Conservation (phyloP, 2,797 vertebrate genomes). For the Yasuhikotakia modesta region DNA sequence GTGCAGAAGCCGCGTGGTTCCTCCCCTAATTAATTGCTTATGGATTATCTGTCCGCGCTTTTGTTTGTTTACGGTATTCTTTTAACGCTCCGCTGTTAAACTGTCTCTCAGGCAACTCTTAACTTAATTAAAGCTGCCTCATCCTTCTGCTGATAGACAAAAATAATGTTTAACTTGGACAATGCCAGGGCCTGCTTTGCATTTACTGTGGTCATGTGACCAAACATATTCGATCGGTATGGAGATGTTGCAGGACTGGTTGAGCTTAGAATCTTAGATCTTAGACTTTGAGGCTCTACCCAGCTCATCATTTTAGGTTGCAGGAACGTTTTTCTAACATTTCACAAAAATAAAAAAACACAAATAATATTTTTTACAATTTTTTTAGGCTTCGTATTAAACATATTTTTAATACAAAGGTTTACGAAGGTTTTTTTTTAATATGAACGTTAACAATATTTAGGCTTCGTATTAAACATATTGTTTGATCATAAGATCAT, state of each 20-base stretch:
- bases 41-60: conserved; percentile 76
- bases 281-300: conserved; percentile 30
- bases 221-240: conserved; percentile 43
- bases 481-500: too few species aligned
- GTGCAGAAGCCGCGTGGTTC: conserved; percentile 61
- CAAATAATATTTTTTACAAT: too few species aligned
- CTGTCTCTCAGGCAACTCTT: conserved; percentile 69
- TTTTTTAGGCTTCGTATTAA: too few species aligned
- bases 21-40: conserved; percentile 75
- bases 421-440: too few species aligned
- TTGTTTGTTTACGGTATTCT: conserved; percentile 74
- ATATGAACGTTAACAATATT: too few species aligned
- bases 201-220: conserved; percentile 49
- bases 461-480: too few species aligned
- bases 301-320: too few species aligned
- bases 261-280: conserved; percentile 53
- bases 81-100: conserved; percentile 66
- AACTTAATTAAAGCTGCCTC: conserved; percentile 69
- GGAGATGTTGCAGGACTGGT: conserved; percentile 28
- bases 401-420: too few species aligned
- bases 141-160: conserved; percentile 54
- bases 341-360: too few species aligned
- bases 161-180: conserved; percentile 62
- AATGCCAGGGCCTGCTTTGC: conserved; percentile 46
- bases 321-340: too few species aligned